Conservation (phyloP, 2,888 invertebrate genomes). For the Thymelicus sylvestris region DNA sequence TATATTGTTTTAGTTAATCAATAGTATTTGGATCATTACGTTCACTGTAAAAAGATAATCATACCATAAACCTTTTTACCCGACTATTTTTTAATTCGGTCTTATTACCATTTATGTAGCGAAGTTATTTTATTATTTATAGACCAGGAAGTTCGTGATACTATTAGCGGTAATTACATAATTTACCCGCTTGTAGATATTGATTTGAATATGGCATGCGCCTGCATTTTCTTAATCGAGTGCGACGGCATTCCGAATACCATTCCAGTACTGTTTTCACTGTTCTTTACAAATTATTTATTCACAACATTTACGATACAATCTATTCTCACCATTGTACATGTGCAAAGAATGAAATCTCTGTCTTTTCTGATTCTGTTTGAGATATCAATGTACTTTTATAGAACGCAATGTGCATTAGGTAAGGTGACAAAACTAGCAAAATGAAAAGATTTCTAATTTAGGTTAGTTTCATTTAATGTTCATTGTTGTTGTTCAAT, state of each 20-base stretch:
- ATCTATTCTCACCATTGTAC: slow-evolving; percentile 10
- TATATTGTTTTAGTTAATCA: not conserved
- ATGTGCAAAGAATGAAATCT: not conserved
- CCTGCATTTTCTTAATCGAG: slow-evolving; percentile 49
- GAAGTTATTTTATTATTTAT: not conserved
- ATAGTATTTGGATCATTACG: not conserved
- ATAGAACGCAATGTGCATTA: not conserved
- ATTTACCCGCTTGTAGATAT: slow-evolving; percentile 12
- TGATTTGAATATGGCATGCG: slow-evolving; percentile 47
- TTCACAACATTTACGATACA: not conserved
- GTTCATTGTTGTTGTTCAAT: no score
- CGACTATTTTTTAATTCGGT: no score
- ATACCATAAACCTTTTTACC: not conserved
- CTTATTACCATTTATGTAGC: no score
- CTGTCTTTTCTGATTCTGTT: slow-evolving; percentile 1
- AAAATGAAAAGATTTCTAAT: no score
- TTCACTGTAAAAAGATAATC: slow-evolving; percentile 7
- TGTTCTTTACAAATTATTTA: slow-evolving; percentile 6
- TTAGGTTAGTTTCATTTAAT: no score
- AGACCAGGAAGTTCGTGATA: slow-evolving; percentile 19
- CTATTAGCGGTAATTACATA: slow-evolving; percentile 4
- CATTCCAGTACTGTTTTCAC: slow-evolving; percentile 25
- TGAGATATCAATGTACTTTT: not conserved
- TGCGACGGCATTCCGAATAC: slow-evolving; percentile 43
- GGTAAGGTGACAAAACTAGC: not conserved